Conservation (phyloP, 2,113 vertebrate genomes). For the Psittacula cyanocephala region DNA sequence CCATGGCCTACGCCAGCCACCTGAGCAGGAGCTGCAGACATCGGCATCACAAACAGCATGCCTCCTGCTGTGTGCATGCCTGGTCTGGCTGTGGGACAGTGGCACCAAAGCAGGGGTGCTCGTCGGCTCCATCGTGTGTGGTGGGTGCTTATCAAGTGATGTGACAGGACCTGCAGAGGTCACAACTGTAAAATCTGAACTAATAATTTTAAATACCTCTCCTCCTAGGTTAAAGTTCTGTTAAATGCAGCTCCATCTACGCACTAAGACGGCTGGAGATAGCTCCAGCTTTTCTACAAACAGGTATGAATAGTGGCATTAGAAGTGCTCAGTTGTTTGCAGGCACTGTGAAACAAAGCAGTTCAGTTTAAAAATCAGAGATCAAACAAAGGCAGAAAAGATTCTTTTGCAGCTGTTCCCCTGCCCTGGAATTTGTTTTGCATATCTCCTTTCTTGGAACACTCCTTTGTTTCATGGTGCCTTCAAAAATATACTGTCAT, state of each 20-base stretch:
- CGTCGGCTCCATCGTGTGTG: background rate
- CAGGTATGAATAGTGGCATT: background rate
- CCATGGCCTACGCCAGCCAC: background rate
- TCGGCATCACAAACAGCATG: accelerated
- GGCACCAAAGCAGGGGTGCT: background rate
- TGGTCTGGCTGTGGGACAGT: background rate
- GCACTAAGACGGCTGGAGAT: background rate
- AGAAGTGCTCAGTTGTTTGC: background rate
- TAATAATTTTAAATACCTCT: background rate
- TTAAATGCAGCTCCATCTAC: background rate
- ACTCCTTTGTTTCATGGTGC: background rate
- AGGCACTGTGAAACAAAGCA: background rate
- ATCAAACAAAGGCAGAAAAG: conserved; percentile 14
- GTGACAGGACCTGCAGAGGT: background rate
- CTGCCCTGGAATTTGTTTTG: conserved; percentile 25
- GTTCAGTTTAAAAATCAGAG: background rate
- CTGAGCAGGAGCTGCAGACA: background rate
- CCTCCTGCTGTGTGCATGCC: accelerated
- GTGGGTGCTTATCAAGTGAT: background rate
- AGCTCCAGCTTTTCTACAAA: background rate
- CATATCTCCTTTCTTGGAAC: conserved; percentile 13
- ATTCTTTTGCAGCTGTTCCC: conserved; percentile 41
- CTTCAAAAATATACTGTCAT: conserved; percentile 19
- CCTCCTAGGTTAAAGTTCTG: background rate
- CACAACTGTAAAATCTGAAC: background rate